phyloP scores from a whole-genome alignment of 64 coral and sea anemone genomes.

The Montipora foliosa region DNA sequence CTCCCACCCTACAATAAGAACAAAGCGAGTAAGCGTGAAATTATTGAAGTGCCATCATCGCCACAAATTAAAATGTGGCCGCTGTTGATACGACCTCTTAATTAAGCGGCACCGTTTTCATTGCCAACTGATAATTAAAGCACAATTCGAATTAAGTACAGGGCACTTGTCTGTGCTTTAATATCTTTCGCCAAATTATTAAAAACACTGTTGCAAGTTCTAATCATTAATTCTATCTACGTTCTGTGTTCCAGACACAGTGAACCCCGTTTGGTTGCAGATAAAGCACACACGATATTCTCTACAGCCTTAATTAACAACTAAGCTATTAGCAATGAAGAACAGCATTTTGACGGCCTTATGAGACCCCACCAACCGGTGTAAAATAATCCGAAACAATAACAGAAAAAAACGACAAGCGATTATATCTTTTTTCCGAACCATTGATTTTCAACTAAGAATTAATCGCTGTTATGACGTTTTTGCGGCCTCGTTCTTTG shows the following conservation, averaged over 20 bases:
- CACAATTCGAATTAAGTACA: slow-evolving; percentile 51
- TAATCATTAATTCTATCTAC: no score
- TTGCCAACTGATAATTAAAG: slow-evolving; percentile 27
- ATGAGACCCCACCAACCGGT: neutral
- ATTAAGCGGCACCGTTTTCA: neutral
- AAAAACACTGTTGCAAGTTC: no score
- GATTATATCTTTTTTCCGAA: slow-evolving; percentile 50
- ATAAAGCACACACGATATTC: neutral
- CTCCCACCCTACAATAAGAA: neutral
- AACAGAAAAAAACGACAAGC: neutral
- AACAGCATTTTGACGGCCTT: neutral
- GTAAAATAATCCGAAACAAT: neutral
- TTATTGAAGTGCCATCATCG: slow-evolving; percentile 18
- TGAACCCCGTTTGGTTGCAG: no score
- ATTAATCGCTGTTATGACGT: neutral
- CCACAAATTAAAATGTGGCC: slow-evolving; percentile 23
- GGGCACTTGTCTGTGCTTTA: neutral
- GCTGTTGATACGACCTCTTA: slow-evolving; percentile 20
- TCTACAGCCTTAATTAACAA: slow-evolving; percentile 9
- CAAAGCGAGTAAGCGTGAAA: slow-evolving; percentile 33
- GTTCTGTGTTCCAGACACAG: neutral
- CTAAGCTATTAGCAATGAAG: neutral
- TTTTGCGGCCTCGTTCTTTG: slow-evolving; percentile 31
- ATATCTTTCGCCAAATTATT: neutral
- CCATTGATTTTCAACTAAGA: neutral